Percentiles rank a stretch among this genome's conserved stretches.
These are phyloP conservation scores for Ctenomys sociabilis DNA, from an alignment of 2,113 vertebrate genomes.

Conservation along the genomic window DNA sequence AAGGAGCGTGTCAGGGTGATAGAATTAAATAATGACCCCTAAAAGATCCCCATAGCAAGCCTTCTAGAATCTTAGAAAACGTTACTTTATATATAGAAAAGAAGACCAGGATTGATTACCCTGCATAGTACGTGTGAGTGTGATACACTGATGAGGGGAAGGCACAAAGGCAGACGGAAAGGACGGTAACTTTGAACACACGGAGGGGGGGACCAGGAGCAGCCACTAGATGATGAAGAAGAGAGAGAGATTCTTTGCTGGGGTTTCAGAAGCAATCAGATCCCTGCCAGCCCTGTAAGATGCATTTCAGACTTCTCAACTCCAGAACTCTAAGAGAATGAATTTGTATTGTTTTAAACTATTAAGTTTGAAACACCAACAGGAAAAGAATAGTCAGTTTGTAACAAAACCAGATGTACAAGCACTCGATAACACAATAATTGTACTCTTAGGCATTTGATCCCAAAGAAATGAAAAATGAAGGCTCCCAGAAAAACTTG, in stretches of 20 bases:
- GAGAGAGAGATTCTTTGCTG: background rate
- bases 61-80: background rate
- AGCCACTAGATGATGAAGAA: background rate
- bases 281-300: background rate
- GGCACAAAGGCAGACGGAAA: background rate
- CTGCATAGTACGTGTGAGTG: background rate
- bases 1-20: background rate
- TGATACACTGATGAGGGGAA: background rate
- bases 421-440: background rate
- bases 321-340: background rate
- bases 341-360: background rate
- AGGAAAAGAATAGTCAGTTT: background rate
- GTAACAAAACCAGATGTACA: slow-evolving; percentile 12
- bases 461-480: background rate
- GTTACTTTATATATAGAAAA: background rate
- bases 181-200: background rate
- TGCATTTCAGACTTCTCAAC: slow-evolving; percentile 17
- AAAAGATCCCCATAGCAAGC: background rate
- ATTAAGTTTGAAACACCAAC: background rate
- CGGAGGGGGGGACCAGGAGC: background rate
- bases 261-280: background rate
- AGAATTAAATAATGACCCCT: background rate
- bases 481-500: background rate
- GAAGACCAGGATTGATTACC: background rate
- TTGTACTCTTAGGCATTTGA: background rate